Percentiles rank a stretch among this genome's conserved stretches.
Conservation (phyloP, 2,113 vertebrate species). For the Bubo blakistoni region DNA sequence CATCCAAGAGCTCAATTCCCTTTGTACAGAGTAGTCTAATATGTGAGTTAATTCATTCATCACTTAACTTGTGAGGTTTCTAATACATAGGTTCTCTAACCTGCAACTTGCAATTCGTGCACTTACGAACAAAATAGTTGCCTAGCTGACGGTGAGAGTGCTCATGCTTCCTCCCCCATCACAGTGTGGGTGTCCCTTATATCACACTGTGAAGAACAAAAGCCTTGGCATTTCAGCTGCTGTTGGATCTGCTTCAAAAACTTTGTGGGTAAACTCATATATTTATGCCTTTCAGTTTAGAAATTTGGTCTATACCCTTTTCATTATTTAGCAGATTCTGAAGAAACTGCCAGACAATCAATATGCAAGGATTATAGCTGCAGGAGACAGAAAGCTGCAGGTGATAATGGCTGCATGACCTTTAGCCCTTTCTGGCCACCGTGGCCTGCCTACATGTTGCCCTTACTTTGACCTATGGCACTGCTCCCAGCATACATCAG, state of each 20-base stretch:
- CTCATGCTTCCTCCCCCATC: background rate
- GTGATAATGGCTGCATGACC: background rate
- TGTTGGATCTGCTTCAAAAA: background rate
- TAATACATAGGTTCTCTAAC: background rate
- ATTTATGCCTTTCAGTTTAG: background rate
- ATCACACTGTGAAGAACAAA: background rate
- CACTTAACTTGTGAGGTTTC: background rate
- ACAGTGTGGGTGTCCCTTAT: background rate
- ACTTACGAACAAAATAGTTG: background rate
- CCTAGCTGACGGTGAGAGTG: background rate
- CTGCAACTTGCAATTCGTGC: background rate
- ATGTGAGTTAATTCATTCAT: background rate
- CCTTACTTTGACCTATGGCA: background rate
- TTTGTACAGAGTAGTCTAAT: background rate
- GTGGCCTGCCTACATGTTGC: fast-evolving
- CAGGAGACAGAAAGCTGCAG: background rate
- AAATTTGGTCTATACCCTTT: background rate
- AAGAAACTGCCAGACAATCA: background rate
- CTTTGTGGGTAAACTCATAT: background rate
- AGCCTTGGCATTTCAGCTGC: background rate
- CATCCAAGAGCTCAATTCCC: background rate
- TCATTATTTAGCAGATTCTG: background rate
- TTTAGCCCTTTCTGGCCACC: background rate
- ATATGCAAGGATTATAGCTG: background rate
- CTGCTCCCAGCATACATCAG: background rate